Evolutionary conservation across 2,113 vertebrate species (phyloP), one percentile per base, ranked within the genome.

Genomic region (Eudyptes chrysolophus): DNA sequence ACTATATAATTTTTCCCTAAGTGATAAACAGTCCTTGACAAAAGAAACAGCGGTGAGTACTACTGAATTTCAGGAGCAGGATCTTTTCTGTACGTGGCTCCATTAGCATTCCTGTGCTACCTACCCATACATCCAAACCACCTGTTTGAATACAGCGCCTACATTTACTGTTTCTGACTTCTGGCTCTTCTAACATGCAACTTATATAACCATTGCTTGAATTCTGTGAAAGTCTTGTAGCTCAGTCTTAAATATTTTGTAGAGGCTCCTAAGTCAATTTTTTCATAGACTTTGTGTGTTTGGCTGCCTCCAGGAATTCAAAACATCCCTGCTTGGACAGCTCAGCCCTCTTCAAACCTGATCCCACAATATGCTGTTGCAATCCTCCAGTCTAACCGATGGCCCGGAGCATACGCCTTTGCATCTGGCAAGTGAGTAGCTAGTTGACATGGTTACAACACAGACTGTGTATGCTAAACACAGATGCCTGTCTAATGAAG

Each of bases 321-420:
- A n/a, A 95, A 98, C 87, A 98, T 92, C 15, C 96, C 98, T 61
- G 98, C 99, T 26, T 99, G 99, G 99, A 99, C 97, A 95, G 76
- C 95, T 78, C 98, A 89, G 71, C 19, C 98, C 54, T 99, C 99
- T 30, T 99, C 99, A 81, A 82, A 83, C 60, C 96, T 99, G 65
- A 98, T 98, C 61, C 95, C 98, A 2, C 98, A 99, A 92, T 98
- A 99, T 26, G 99, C 99, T 61, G 52, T 99, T 36, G 99, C 99
- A 65, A 95, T 99, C 71, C 97, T 99, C 58, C 98, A 97, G 71
- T 99, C 99, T 16, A 99, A 99, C 93, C 98, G 99, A 83, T 99
- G 99, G 99, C 99, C 99, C 4, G 99, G 99, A 40, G 99, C 99
- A 3, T 98, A 98, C 26, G 98, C 99, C 20, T 99, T 99, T 94